Evolutionary conservation across 2,888 invertebrate genomes (phyloP).

Genomic region (Dorcus hopei): DNA sequence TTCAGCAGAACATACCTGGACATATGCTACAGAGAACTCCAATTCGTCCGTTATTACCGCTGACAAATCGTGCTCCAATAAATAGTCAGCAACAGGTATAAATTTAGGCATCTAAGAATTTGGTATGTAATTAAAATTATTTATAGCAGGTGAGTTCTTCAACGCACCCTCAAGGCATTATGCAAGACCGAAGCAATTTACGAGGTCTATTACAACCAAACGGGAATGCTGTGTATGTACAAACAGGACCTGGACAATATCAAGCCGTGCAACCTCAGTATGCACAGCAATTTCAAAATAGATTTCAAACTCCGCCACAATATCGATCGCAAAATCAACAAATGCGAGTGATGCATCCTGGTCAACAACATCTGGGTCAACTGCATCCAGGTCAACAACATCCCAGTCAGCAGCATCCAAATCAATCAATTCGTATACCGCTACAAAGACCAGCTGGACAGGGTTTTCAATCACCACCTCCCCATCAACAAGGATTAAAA

Average conservation of each 20-base stretch:
- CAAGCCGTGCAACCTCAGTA: conserved; percentile 47
- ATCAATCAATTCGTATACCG: conserved; percentile 29
- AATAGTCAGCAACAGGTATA: conserved; percentile 25
- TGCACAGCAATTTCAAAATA: conserved; percentile 43
- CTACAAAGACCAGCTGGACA: conserved; percentile 21
- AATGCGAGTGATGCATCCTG: conserved; percentile 36
- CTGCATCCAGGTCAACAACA: conserved; percentile 20
- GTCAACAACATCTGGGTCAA: conserved; percentile 34
- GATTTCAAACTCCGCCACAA: conserved; percentile 32
- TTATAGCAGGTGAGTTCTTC: conserved; percentile 54
- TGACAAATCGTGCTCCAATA: conserved; percentile 18
- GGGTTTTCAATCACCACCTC: conserved; percentile 31
- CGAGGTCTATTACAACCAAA: conserved; percentile 47
- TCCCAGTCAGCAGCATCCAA: conserved; percentile 23
- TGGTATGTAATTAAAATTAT: conserved; percentile 1
- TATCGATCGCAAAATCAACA: conserved; percentile 43
- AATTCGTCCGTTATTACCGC: conserved; percentile 19
- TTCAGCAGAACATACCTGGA: conserved; percentile 19
- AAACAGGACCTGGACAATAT: conserved; percentile 48
- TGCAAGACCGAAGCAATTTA: conserved; percentile 45
- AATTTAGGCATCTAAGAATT: not conserved
- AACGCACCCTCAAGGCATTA: conserved; percentile 58
- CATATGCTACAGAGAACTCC: conserved; percentile 20
- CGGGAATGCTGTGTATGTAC: conserved; percentile 44
- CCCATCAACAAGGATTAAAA: conserved; percentile 52